Base-by-base conservation (phyloP, 2,888 invertebrate genomes). In the Boloria euphrosyne region DNA sequence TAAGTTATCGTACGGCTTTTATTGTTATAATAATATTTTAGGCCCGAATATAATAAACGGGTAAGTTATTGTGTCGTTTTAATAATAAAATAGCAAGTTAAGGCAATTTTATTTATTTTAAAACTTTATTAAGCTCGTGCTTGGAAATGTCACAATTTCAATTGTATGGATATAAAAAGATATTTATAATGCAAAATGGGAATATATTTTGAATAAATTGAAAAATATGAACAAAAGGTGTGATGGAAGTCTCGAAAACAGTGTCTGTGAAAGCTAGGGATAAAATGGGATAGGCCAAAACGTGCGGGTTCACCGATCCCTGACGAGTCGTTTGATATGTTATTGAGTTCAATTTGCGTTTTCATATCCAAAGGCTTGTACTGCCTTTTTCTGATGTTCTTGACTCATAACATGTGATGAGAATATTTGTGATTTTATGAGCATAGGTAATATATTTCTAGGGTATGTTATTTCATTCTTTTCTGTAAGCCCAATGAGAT, bases 301-400 rank as follows among this genome's bases (percentile, higher is more conserved):
- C 78, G 77, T 73, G 78, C 74, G 71, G 75, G 75, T 73, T 80
- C 77, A 76, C 76, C 70, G 72, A 73, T 72, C 74, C 71, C 79
- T 81, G 82, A 80, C 78, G 80, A 82, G 82, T 82, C 83, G 83
- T 87, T 85, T 87, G 86, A 86, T 84, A 84, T 81, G 83, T 81
- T 85, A 83, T 82, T 81, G 81, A 83, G 83, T 86, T 83, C 83
- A 84, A 87, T 86, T 85, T 85, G 80, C 80, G 81, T 85, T 83
- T 82, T 79, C 79, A 78, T 79, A 81, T 79, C 75, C 78, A 73
- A 78, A 76, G 77, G 74, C 76, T 77, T 71, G 67, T 59, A 65
- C 53, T 53, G 64, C 64, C 62, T 57, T 57, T 66, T 46, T 62
- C 66, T 66, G 55, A 61, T 54, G 68, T 58, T 72, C 67, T 68